Base-by-base conservation (phyloP, 2,797 vertebrate genomes). In the Sebastes steindachneri region DNA sequence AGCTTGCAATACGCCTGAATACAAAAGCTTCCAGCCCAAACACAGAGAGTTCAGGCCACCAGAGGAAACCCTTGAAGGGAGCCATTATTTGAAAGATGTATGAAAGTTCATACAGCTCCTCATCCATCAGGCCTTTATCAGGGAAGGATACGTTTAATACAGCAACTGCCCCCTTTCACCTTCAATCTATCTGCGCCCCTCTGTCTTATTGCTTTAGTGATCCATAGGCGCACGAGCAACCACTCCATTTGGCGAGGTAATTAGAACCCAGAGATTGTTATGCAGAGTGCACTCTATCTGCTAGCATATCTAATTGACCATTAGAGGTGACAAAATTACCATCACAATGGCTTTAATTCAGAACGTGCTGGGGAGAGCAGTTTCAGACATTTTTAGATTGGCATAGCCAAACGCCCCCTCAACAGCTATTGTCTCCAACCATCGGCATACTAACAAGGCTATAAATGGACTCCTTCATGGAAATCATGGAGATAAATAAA, bases 301-400 rank as follows among this genome's bases (percentile, higher is more conserved):
- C 89, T 81, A 82, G 89, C 90, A 94, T 92, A 90, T 92, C 94
- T 94, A 93, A 95, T 95, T 89, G 91, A 83, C 92, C 91, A 95
- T 94, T 93, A 95, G 94, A 92, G 91, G 90, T 88, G 92, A 94
- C 90, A 86, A 78, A 90, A 95, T 94, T 91, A 93, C 91, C 91
- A 93, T 92, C 88, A 92, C 93, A 93, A 91, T 86, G 86, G 85
- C 92, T 86, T 86, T 90, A 79, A 91, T 91, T 86, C 88, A 79
- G 72, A 80, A 86, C 54, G 85, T 87, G 91, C 86, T 84, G 68
- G 54, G 76, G 76, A 80, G 85, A 89, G 89, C 73, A 63, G 73
- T 81, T 84, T 83, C 73, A 84, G 86, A 88, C 85, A 68, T 79
- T 89, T 89, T 88, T 67, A 82, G 89, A 92, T 73, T 59, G 73